Percentiles rank a stretch among this genome's conserved stretches.
Evolutionary conservation across 1,140 invertebrate species (phyloP).

Genomic region (Prorops nasuta): DNA sequence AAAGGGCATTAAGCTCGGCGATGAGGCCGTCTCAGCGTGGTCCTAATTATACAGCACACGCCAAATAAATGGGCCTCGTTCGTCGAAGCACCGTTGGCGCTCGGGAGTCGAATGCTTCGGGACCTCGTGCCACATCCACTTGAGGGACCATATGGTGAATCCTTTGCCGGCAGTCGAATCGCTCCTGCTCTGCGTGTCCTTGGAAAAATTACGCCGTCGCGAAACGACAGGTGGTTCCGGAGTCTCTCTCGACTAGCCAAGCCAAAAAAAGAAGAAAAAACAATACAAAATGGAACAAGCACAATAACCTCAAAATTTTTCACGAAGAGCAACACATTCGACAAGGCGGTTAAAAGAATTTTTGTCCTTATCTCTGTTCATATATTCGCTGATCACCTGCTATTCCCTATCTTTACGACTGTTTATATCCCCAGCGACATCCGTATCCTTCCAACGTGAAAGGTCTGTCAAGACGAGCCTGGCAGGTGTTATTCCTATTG

Average conservation of each 20-base stretch:
- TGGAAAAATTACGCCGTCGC: conserved; percentile 15
- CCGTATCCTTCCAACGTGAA: too few species aligned
- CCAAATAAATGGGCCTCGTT: conserved; percentile 42
- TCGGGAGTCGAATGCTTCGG: conserved; percentile 22
- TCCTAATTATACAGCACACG: conserved; percentile 48
- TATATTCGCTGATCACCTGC: too few species aligned
- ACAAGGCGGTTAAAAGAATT: too few species aligned
- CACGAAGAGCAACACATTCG: too few species aligned
- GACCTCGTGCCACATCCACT: conserved; percentile 14
- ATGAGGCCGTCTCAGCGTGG: conserved; percentile 22
- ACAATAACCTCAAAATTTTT: too few species aligned
- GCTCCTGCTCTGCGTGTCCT: conserved; percentile 17
- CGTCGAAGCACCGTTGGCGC: conserved; percentile 31
- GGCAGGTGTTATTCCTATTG: too few species aligned
- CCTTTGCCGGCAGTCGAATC: conserved; percentile 36
- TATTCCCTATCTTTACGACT: too few species aligned
- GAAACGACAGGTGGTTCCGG: conserved; percentile 13
- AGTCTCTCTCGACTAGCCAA: not conserved
- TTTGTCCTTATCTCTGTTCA: too few species aligned
- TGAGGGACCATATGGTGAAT: conserved; percentile 46
- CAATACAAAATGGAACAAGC: not conserved
- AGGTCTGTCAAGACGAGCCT: too few species aligned
- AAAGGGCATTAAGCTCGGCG: conserved; percentile 21
- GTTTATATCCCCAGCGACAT: too few species aligned
- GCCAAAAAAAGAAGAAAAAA: conserved; percentile 1